Conservation (phyloP, 2,113 vertebrate genomes). For the Fregata magnificens region DNA sequence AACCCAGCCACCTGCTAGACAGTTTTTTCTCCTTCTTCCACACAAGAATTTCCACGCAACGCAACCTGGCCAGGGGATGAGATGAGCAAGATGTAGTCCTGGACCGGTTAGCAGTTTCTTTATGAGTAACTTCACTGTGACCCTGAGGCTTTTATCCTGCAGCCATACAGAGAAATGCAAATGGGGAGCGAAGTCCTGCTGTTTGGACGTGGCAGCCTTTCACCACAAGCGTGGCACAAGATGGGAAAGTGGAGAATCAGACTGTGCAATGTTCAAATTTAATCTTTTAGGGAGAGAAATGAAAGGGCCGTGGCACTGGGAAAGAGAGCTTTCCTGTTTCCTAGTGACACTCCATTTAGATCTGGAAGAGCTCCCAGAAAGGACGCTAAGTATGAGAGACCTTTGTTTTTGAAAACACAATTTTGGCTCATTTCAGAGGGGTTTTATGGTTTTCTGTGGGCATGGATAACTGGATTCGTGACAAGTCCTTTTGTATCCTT, state of each 20-base stretch:
- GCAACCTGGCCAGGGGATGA: not conserved
- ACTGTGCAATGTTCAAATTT: not conserved
- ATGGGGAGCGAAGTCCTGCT: not conserved
- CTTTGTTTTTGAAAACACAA: conserved; percentile 39
- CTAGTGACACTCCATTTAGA: conserved; percentile 48
- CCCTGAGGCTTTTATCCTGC: not conserved
- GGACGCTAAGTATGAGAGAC: conserved; percentile 26
- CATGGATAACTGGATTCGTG: not conserved
- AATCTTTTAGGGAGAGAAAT: conserved; percentile 27
- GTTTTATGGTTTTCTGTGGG: conserved; percentile 18
- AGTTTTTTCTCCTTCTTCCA: not conserved
- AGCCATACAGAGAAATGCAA: not conserved
- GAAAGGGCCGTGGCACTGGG: not conserved
- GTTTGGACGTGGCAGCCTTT: not conserved
- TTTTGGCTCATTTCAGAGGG: conserved; percentile 33
- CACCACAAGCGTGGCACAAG: not conserved
- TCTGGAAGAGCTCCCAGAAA: conserved; percentile 57
- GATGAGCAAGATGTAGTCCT: not conserved
- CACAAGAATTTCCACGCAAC: not conserved
- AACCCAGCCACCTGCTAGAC: not conserved
- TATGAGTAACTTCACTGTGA: not conserved
- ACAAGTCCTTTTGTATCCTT: not conserved
- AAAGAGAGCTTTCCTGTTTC: conserved; percentile 34
- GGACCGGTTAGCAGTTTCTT: not conserved
- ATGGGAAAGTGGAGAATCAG: not conserved